Base-by-base conservation (phyloP, 2,113 vertebrate species). In the Aphyosemion australe region DNA sequence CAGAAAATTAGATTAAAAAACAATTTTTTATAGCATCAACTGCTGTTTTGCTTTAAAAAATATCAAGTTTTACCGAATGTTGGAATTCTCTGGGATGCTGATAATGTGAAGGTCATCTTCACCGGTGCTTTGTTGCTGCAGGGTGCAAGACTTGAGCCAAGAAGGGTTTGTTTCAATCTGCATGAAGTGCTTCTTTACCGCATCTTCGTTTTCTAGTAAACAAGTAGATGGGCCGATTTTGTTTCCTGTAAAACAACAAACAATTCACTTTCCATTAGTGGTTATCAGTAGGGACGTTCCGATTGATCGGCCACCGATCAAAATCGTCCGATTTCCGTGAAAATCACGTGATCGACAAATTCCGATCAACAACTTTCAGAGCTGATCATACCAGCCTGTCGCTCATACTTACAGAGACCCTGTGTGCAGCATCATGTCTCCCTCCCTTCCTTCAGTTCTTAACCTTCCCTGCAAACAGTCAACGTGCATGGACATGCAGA, bases 11-110 rank as follows among this genome's bases (percentile, higher is more conserved):
- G 0, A 56, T 32, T 9, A 41, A 37, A 13, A 45, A 32, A 45
- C 8, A 61, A 26, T 2, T 26, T 26, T 26, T 26, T 26, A 26
- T 26, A 4, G 3, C 53, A 45, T 37, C 7, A 37, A 37, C 6
- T 37, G 34, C 34, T 20, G 3, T 6, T 37, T 6, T 43, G 7
- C 41, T 8, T 21, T n/a, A 26, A 41, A 57, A 52, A 26, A 46
- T 46, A 12, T 37, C 5, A 15, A 16, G 2, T 7, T 53, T 90
- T 87, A 94, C 93, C 88, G 45, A 60, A 83, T 31, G 32, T 0
- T 56, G n/a, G 72, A 46, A 5, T 48, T 39, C 26, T 92, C 90
- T 2, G 79, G 89, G 63, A 94, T 92, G 78, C 93, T 93, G 56
- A 94, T 87, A 51, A 94, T 85, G 54, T 94, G 89, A 43, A 93